Evolutionary conservation across 2,888 invertebrate species (phyloP).

Genomic region (Watsonalla cultraria): DNA sequence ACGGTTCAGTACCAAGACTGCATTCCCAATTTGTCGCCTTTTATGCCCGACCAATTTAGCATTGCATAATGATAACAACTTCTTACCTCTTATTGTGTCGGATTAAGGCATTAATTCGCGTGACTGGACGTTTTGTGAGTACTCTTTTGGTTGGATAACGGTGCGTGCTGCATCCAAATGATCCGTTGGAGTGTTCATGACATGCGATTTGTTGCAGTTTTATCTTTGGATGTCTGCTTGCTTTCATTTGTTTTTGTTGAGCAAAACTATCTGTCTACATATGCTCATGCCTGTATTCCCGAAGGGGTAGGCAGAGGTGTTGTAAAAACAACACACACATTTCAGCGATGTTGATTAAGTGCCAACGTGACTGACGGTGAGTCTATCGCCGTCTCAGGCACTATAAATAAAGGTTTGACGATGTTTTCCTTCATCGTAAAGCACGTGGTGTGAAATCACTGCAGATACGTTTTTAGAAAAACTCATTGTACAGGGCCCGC

Average conservation of each 20-base stretch:
- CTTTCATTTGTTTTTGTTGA: constrained; percentile 14
- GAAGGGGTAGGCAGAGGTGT: too few species aligned
- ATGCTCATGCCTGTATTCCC: too few species aligned
- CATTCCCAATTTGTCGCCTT: constrained; percentile 47
- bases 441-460: too few species aligned
- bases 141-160: constrained; percentile 46
- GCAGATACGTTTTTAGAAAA: too few species aligned
- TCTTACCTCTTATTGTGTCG: constrained; percentile 9
- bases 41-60: constrained; percentile 19
- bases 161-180: constrained; percentile 37
- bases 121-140: constrained; percentile 14
- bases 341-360: too few species aligned
- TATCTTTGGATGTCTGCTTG: constrained; percentile 34
- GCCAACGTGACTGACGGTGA: too few species aligned
- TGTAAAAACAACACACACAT: too few species aligned
- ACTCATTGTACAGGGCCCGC: too few species aligned
- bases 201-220: constrained; percentile 66
- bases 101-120: constrained; percentile 20
- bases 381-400: too few species aligned
- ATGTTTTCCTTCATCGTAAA: too few species aligned
- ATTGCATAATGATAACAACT: constrained; percentile 1
- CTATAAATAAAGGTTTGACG: too few species aligned
- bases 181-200: constrained; percentile 56
- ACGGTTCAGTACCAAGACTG: constrained; percentile 27
- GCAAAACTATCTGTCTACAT: constrained; percentile 8